These are phyloP conservation scores for Scrobipalpa atriplicella DNA, from an alignment of 2,888 invertebrate species.

Conservation along the genomic window DNA sequence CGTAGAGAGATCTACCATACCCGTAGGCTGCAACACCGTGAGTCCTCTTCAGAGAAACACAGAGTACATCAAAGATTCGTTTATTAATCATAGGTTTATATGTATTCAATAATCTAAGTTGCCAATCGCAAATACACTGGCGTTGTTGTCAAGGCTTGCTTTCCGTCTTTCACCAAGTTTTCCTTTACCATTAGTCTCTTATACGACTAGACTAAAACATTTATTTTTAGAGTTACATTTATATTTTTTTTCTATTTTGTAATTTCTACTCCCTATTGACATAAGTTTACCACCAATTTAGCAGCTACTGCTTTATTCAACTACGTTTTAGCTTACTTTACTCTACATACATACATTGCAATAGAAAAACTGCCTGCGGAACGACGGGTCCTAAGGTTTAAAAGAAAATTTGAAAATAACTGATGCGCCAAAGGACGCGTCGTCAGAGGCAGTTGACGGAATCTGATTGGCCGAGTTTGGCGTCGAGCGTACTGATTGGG, in stretches of 20 bases:
- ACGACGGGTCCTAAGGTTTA: conserved; percentile 54
- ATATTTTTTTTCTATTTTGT: conserved; percentile 68
- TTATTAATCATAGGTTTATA: conserved; percentile 66
- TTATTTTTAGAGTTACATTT: conserved; percentile 70
- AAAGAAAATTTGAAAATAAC: conserved; percentile 53
- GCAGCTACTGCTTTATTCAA: conserved; percentile 66
- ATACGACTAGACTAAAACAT: conserved; percentile 76
- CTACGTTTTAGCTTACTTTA: conserved; percentile 75
- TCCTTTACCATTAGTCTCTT: conserved; percentile 69
- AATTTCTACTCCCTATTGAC: conserved; percentile 75
- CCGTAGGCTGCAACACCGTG: conserved; percentile 70
- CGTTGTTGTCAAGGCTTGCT: conserved; percentile 76
- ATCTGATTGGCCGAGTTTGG: conserved; percentile 67
- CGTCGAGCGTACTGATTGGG: conserved; percentile 84
- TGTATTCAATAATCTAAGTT: conserved; percentile 72
- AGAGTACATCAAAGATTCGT: conserved; percentile 70
- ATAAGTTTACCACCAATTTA: conserved; percentile 82
- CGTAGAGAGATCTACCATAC: conserved; percentile 70
- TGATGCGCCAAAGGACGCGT: conserved; percentile 51
- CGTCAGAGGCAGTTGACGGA: conserved; percentile 62
- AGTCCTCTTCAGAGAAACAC: conserved; percentile 71
- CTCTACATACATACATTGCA: conserved; percentile 82
- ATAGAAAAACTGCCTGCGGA: conserved; percentile 62
- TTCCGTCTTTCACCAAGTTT: conserved; percentile 82
- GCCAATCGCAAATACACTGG: conserved; percentile 80